Evolutionary conservation across 2,113 vertebrate species (phyloP).

Genomic region (Pluvialis apricaria): DNA sequence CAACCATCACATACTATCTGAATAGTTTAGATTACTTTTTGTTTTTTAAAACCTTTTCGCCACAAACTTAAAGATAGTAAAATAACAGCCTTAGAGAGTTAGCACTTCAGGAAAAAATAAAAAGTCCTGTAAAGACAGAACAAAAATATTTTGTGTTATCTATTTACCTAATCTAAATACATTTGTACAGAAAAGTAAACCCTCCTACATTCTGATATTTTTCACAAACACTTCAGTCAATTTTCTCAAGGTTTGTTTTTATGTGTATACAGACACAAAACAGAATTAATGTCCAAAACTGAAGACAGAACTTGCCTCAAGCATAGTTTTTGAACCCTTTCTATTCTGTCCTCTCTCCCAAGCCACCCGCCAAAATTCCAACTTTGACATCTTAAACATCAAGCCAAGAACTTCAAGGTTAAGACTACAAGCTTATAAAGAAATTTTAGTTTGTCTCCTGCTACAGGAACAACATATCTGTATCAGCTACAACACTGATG

Average conservation of each 20-base stretch:
- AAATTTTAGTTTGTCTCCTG: not conserved
- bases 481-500: not conserved
- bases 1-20: not conserved
- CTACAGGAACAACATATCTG: not conserved
- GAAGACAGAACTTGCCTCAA: not conserved
- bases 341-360: not conserved
- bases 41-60: not conserved
- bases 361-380: not conserved
- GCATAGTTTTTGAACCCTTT: not conserved
- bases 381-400: not conserved
- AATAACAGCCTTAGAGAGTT: not conserved
- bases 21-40: not conserved
- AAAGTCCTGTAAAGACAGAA: not conserved
- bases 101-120: not conserved
- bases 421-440: not conserved
- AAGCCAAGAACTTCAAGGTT: not conserved
- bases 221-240: not conserved
- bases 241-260: not conserved
- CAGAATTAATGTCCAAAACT: not conserved
- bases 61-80: not conserved
- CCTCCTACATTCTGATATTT: not conserved
- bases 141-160: not conserved
- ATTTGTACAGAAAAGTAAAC: not conserved
- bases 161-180: not conserved
- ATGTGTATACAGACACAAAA: not conserved